Percentiles rank a stretch among this genome's conserved stretches.
phyloP scores from a whole-genome alignment of 2,113 vertebrate species.

The Diglossa brunneiventris region DNA sequence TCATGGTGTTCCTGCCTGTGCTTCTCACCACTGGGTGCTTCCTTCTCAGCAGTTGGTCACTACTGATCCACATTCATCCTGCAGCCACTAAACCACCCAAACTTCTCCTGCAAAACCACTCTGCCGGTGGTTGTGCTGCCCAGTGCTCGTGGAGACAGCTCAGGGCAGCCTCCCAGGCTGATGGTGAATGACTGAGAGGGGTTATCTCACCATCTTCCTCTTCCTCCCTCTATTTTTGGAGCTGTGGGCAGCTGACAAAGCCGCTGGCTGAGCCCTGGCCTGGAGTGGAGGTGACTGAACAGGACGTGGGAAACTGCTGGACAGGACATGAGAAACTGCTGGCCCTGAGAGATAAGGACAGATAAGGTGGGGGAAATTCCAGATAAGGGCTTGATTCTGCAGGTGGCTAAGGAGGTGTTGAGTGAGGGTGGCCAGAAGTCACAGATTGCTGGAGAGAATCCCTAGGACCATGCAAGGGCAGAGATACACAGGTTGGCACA shows the following conservation, averaged over 20 bases:
- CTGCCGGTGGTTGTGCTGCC: not conserved
- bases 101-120: not conserved
- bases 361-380: not conserved
- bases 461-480: not conserved
- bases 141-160: not conserved
- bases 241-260: not conserved
- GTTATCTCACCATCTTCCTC: not conserved
- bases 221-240: not conserved
- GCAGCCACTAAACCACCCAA: not conserved
- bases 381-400: not conserved
- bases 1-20: not conserved
- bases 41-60: not conserved
- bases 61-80: not conserved
- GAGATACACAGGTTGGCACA: not conserved
- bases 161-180: not conserved
- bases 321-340: not conserved
- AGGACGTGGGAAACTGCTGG: not conserved
- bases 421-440: not conserved
- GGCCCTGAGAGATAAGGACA: not conserved
- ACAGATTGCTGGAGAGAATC: not conserved
- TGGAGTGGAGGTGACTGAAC: not conserved
- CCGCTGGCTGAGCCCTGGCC: not conserved
- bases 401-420: not conserved
- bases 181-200: not conserved
- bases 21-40: not conserved